Percentiles rank a stretch among this genome's conserved stretches.
These are phyloP conservation scores for Pocota personata DNA, from an alignment of 2,888 invertebrate genomes.

Conservation along the genomic window DNA sequence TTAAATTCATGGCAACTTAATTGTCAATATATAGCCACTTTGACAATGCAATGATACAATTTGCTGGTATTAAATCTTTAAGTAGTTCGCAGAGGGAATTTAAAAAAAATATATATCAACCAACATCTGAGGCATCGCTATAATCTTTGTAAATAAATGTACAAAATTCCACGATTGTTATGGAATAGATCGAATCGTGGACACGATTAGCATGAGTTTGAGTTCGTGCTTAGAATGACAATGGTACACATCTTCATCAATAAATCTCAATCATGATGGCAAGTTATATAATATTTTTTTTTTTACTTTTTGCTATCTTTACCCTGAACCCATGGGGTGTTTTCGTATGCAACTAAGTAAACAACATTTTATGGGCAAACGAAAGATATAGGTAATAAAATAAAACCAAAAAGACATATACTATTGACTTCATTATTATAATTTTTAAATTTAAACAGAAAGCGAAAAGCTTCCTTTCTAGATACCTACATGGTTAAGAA, in stretches of 20 bases:
- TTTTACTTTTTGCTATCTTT: neutral
- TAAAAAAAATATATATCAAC: neutral
- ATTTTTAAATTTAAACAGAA: neutral
- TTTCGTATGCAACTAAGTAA: too few relatives aligned
- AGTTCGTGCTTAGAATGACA: constrained; percentile 20
- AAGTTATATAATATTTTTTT: neutral
- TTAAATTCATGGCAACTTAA: too few relatives aligned
- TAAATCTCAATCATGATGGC: neutral
- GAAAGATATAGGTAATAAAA: neutral
- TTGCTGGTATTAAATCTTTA: neutral
- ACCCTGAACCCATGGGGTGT: neutral
- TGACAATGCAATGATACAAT: neutral
- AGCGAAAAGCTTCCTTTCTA: neutral
- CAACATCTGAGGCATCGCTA: neutral
- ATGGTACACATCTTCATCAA: neutral
- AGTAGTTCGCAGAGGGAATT: neutral
- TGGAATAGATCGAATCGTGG: constrained; percentile 4
- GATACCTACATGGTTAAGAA: too few relatives aligned
- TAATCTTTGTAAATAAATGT: neutral
- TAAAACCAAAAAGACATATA: neutral
- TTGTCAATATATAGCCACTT: neutral
- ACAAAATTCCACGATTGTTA: neutral
- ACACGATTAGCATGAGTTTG: constrained; percentile 17
- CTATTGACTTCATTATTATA: neutral
- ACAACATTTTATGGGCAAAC: neutral